A percentile compares a stretch with the other conserved stretches of the same genome.
Conservation (phyloP, 2,888 invertebrate species). For the Eubasilissa splendida region DNA sequence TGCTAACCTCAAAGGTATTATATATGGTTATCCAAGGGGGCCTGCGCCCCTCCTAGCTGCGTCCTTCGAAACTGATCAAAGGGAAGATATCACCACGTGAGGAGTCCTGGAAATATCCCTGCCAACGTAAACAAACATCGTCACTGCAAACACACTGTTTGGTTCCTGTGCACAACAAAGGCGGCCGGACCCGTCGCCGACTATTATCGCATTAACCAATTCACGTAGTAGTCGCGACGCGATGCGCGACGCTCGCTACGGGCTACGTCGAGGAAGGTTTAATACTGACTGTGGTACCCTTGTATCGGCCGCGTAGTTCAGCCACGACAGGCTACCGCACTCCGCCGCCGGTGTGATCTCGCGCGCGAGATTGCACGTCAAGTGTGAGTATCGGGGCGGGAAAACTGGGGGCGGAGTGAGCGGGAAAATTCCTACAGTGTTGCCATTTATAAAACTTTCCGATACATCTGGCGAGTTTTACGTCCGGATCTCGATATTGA, state of each 20-base stretch:
- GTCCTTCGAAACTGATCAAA: constrained; percentile 1
- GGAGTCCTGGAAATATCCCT: background rate
- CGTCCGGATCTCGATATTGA: too few relatives aligned
- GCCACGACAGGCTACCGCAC: background rate
- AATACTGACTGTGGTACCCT: background rate
- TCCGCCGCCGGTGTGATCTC: background rate
- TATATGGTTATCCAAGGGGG: constrained; percentile 9
- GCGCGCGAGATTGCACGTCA: constrained; percentile 7
- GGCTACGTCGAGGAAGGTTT: background rate
- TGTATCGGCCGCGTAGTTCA: too few relatives aligned
- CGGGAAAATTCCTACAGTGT: background rate
- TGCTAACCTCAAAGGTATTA: constrained; percentile 3
- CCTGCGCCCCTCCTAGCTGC: background rate
- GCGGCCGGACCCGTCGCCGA: background rate
- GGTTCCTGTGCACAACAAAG: background rate
- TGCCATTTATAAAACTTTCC: constrained; percentile 11
- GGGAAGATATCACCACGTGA: background rate
- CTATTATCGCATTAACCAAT: background rate
- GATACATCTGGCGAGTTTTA: constrained; percentile 14
- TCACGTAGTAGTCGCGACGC: background rate
- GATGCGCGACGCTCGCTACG: background rate
- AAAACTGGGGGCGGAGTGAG: constrained; percentile 1
- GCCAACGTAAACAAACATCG: constrained; percentile 36
- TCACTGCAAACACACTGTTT: background rate
- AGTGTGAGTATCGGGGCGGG: constrained; percentile 4